Conservation (phyloP, 1,140 invertebrate species). For the Pseudobourletiella spinata region DNA sequence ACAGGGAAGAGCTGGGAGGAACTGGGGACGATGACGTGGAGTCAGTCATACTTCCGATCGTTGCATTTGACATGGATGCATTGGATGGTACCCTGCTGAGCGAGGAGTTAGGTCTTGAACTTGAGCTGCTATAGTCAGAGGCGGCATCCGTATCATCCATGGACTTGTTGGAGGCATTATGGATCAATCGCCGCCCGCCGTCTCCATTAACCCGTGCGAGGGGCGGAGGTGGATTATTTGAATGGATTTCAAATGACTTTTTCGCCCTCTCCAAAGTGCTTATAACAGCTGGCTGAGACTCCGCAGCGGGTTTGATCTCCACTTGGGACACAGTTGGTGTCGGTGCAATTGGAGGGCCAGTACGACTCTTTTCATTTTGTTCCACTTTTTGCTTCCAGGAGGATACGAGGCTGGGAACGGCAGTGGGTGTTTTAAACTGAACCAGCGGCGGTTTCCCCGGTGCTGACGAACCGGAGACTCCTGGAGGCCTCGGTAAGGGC, state of each 20-base stretch:
- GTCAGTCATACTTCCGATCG: background rate
- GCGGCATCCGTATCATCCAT: background rate
- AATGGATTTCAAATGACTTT: background rate
- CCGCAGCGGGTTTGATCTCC: background rate
- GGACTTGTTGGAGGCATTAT: background rate
- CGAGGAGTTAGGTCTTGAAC: background rate
- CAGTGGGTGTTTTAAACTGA: background rate
- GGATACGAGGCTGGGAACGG: conserved; percentile 19
- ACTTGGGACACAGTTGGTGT: too few relatives aligned
- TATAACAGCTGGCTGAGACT: background rate
- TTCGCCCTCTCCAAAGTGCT: background rate
- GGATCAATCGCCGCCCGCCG: background rate
- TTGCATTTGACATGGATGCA: background rate
- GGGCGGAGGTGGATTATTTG: background rate
- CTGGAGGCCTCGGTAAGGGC: background rate
- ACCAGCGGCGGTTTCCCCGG: too few relatives aligned
- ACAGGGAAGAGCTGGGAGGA: background rate
- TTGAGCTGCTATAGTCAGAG: conserved; percentile 3
- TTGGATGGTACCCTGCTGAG: background rate
- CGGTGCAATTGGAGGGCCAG: background rate
- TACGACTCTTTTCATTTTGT: conserved; percentile 7
- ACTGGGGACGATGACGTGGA: background rate
- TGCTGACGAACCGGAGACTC: too few relatives aligned
- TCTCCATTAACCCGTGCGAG: background rate
- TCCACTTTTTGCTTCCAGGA: conserved; percentile 27